A percentile compares a stretch with the other conserved stretches of the same genome.
phyloP scores from a whole-genome alignment of 1,140 invertebrate genomes.

The Physella acuta region DNA sequence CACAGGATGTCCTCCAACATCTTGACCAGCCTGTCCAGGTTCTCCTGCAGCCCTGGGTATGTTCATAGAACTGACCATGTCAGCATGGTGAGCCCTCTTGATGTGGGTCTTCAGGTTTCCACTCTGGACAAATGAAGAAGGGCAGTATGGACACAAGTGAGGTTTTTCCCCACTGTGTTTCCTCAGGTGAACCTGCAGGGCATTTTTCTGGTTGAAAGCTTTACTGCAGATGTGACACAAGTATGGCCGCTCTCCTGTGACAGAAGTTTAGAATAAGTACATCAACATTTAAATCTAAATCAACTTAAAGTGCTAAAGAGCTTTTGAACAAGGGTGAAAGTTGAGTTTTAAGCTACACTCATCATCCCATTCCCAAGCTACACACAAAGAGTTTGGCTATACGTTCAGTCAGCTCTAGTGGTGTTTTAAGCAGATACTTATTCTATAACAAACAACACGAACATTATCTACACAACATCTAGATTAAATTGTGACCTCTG shows the following conservation, averaged over 20 bases:
- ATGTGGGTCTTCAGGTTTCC: slow-evolving; percentile 68
- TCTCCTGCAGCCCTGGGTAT: slow-evolving; percentile 24
- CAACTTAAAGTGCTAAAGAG: too few species aligned
- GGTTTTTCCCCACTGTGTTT: slow-evolving; percentile 78
- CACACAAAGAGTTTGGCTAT: too few species aligned
- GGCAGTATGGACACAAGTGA: slow-evolving; percentile 80
- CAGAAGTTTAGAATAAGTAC: too few species aligned
- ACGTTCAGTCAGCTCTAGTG: too few species aligned
- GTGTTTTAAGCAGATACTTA: too few species aligned
- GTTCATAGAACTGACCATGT: slow-evolving; percentile 56
- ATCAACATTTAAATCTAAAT: too few species aligned
- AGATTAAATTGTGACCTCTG: slow-evolving; percentile 1
- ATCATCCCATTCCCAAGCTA: too few species aligned
- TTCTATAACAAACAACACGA: too few species aligned
- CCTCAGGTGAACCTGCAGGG: slow-evolving; percentile 58
- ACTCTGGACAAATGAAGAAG: slow-evolving; percentile 73
- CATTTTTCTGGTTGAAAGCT: slow-evolving; percentile 83
- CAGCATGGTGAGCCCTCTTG: slow-evolving; percentile 62
- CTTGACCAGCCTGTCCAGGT: neutral
- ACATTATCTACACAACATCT: too few species aligned
- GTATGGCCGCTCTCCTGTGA: slow-evolving; percentile 77
- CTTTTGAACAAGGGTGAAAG: too few species aligned
- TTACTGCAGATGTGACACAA: slow-evolving; percentile 87
- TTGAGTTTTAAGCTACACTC: too few species aligned
- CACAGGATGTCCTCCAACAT: neutral